Base-by-base conservation (phyloP, 1,140 invertebrate species). In the Drosophila auraria region DNA sequence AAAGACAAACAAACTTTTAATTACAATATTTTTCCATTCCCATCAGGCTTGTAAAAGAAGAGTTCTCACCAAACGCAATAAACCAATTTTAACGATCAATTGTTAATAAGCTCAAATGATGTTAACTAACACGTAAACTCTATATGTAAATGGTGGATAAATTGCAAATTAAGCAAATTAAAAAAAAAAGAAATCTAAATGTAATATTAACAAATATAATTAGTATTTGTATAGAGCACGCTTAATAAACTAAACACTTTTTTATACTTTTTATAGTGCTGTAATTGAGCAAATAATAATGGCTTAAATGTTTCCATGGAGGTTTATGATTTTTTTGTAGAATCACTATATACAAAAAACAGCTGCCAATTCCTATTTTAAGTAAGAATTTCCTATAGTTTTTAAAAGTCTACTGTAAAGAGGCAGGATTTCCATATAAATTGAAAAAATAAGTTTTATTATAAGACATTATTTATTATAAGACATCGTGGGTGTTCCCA, bases 41-140 rank as follows among this genome's bases (percentile, higher is more conserved):
- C 45, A 69, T n/a, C 44, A 51, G 8, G 2, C 12, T 25, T 4
- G 8, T 69, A 66, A 36, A 44, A 25, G 15, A 27, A 12, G 2
- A 66, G 63, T 70, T 70, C 47, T 53, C 2, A 14, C 30, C 27
- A 25, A 66, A 8, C 11, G 5, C 30, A n/a, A 42, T 38, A 30
- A 68, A 33, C 42, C 1, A 12, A 6, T 20, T 20, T 20, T 45
- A n/a, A 70, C 20, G 12, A 49, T 30, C 30, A 69, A 17, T 71
- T 56, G 23, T 68, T 23, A 33, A 44, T 44, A 5, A 4, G 20
- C 17, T 15, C 44, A 44, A 68, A 14, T 68, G 63, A n/a, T 53
- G 8, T 40, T 53, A 27, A 33, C 62, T 14, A 33, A 6, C 15
- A 33, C 23, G 20, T 14, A 25, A 33, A n/a, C 1, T 25, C 2